Conservation (phyloP, 2,113 vertebrate species). For the Plectropomus leopardus region DNA sequence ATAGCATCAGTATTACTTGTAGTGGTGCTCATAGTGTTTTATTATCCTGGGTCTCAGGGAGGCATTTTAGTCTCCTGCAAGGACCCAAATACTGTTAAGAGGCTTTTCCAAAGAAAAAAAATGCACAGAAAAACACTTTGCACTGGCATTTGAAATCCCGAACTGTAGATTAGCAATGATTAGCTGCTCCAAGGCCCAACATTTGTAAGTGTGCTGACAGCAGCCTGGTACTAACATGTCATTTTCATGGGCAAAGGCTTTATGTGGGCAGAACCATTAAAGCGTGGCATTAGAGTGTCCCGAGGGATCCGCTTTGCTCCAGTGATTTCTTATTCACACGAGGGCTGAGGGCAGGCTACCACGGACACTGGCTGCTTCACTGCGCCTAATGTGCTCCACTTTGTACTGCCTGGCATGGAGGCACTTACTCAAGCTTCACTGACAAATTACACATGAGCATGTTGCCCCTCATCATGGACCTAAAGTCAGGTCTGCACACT, state of each 20-base stretch:
- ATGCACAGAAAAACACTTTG: background rate
- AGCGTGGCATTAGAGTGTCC: constrained; percentile 33
- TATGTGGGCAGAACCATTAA: constrained; percentile 8
- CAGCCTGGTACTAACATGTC: constrained; percentile 19
- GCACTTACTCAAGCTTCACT: constrained; percentile 15
- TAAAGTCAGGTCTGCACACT: background rate
- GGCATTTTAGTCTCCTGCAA: background rate
- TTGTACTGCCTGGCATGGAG: background rate
- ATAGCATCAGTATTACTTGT: background rate
- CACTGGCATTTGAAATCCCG: background rate
- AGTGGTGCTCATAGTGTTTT: background rate
- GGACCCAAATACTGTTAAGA: background rate
- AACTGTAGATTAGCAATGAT: background rate
- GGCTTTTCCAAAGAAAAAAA: background rate
- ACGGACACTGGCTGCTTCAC: background rate
- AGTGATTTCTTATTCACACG: constrained; percentile 28
- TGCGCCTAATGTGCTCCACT: constrained; percentile 21
- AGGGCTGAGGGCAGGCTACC: background rate
- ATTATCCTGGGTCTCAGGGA: background rate
- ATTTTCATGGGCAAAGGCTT: constrained; percentile 12
- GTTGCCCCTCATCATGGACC: background rate
- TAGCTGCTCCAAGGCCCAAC: constrained; percentile 2
- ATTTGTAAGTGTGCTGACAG: background rate
- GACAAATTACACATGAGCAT: constrained; percentile 7
- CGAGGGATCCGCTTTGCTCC: constrained; percentile 44